Percentiles rank a stretch among this genome's conserved stretches.
phyloP scores from a whole-genome alignment of 30 jellyfish, hydroid and myxozoan genomes.

The Clytia hemisphaerica region DNA sequence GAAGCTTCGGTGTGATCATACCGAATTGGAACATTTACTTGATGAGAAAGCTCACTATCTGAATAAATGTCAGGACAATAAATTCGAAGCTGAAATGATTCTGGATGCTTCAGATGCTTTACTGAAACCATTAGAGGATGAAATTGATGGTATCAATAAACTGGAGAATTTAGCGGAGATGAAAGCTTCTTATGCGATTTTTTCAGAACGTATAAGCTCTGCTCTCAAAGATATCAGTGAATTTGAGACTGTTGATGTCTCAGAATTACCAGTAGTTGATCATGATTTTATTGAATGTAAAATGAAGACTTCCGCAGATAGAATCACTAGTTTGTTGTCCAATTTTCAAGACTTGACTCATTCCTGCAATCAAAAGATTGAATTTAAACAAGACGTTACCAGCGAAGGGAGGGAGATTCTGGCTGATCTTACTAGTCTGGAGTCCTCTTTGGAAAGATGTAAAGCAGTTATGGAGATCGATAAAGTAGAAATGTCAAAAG shows the following conservation, averaged over 20 bases:
- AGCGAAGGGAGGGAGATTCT: too few relatives aligned
- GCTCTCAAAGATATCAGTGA: not conserved
- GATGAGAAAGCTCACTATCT: constrained; percentile 6
- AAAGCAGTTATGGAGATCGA: too few relatives aligned
- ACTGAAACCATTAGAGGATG: not conserved
- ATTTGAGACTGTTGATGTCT: not conserved
- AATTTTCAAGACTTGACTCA: too few relatives aligned
- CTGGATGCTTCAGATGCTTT: not conserved
- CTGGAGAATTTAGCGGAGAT: not conserved
- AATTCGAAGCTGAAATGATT: not conserved
- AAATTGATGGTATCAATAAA: not conserved
- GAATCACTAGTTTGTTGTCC: too few relatives aligned
- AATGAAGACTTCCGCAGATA: too few relatives aligned
- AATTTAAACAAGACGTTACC: too few relatives aligned
- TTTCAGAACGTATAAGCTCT: not conserved
- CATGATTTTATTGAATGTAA: too few relatives aligned
- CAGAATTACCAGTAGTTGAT: not conserved
- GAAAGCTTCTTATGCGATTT: not conserved
- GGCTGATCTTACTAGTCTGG: too few relatives aligned
- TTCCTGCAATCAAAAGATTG: too few relatives aligned
- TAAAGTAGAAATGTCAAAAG: too few relatives aligned
- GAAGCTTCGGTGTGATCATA: not conserved
- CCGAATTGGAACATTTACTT: not conserved
- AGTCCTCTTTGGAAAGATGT: too few relatives aligned
- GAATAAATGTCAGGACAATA: not conserved